phyloP scores from a whole-genome alignment of 2,888 invertebrate genomes.

The Pollenia labialis region DNA sequence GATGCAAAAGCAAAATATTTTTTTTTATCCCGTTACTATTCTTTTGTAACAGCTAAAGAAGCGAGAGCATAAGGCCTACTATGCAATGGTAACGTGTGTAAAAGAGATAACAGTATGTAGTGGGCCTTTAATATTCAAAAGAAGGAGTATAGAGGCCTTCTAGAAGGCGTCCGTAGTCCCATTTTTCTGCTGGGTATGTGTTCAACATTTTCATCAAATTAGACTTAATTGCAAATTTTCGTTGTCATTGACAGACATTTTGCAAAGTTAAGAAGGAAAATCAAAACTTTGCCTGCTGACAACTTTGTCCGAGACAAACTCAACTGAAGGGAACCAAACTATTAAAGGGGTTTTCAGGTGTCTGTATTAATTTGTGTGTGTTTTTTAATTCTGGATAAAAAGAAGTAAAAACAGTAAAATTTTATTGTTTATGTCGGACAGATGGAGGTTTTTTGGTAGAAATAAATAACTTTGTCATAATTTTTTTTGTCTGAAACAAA shows the following conservation, averaged over 20 bases:
- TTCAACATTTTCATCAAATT: slow-evolving; percentile 13
- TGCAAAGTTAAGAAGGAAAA: slow-evolving; percentile 13
- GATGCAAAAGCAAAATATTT: too few species aligned
- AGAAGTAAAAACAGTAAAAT: neutral
- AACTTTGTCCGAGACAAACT: slow-evolving; percentile 1
- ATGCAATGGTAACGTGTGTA: too few species aligned
- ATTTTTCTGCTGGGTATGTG: too few species aligned
- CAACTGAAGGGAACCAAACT: neutral
- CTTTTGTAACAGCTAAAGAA: too few species aligned
- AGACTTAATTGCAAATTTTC: slow-evolving; percentile 39
- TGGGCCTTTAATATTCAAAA: too few species aligned
- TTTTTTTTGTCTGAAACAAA: neutral
- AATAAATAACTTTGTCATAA: slow-evolving; percentile 10
- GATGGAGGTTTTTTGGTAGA: neutral
- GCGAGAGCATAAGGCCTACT: too few species aligned
- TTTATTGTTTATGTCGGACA: neutral
- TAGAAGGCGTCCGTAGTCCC: too few species aligned
- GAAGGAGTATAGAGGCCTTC: too few species aligned
- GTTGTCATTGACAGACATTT: slow-evolving; percentile 35
- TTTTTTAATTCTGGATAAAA: neutral
- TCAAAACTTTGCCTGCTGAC: slow-evolving; percentile 2
- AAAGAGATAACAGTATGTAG: too few species aligned
- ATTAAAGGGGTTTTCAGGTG: neutral
- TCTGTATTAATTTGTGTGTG: neutral
- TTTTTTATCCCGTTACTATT: too few species aligned